Conservation (phyloP, 1,140 invertebrate species). For the Battus philenor region DNA sequence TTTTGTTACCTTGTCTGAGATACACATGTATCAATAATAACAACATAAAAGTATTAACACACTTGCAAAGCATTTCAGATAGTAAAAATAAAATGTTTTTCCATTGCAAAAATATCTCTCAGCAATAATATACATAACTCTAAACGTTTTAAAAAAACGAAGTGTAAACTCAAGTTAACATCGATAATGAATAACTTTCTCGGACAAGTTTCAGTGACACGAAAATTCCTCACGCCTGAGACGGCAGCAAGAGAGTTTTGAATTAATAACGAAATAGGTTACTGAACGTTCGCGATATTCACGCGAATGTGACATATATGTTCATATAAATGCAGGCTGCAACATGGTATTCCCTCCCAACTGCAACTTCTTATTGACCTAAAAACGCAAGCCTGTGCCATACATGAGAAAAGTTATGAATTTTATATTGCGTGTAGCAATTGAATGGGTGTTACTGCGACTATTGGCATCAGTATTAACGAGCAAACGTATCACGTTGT, state of each 20-base stretch:
- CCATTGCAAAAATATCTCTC: neutral
- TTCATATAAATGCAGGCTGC: neutral
- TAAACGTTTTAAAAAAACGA: neutral
- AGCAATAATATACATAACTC: neutral
- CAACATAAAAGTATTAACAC: neutral
- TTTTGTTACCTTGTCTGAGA: neutral
- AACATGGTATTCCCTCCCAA: neutral
- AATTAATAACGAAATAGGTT: constrained; percentile 15
- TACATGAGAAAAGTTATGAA: constrained; percentile 9
- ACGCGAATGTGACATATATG: neutral
- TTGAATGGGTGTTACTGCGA: constrained; percentile 1
- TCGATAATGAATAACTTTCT: constrained; percentile 1
- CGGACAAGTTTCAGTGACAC: constrained; percentile 2
- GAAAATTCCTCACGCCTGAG: neutral
- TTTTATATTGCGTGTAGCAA: constrained; percentile 6
- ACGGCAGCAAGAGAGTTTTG: constrained; percentile 1
- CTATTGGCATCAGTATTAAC: neutral
- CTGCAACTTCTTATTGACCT: constrained; percentile 11
- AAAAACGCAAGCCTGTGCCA: constrained; percentile 7
- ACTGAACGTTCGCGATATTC: neutral
- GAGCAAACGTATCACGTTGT: too few species aligned
- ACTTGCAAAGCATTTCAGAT: neutral
- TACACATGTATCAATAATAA: neutral
- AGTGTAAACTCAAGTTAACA: too few species aligned
- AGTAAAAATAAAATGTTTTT: neutral